Evolutionary conservation across 53 echinoderm and acorn worm genomes (phyloP).

Genomic region (Echinometra lucunter): DNA sequence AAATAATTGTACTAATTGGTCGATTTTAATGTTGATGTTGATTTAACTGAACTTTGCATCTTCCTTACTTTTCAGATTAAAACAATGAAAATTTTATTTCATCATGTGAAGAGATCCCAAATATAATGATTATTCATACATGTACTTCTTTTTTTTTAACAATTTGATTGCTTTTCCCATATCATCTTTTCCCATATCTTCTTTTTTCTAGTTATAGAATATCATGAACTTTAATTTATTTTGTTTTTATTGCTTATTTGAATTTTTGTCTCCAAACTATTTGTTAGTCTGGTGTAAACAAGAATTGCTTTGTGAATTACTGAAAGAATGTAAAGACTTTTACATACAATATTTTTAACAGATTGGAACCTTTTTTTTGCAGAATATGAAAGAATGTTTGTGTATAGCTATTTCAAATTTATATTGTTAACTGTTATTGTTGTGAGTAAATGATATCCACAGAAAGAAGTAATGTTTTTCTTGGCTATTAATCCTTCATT

Average conservation of each 20-base stretch:
- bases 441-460: background rate
- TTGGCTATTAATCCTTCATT: background rate
- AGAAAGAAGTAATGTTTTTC: background rate
- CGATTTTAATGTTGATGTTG: background rate
- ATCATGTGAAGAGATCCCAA: background rate
- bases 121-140: background rate
- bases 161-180: background rate
- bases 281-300: background rate
- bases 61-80: background rate
- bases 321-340: background rate
- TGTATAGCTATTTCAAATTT: background rate
- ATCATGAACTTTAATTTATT: background rate
- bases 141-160: background rate
- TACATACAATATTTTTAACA: background rate
- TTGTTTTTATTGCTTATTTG: background rate
- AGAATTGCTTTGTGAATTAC: slow-evolving; percentile 13
- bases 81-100: background rate
- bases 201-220: background rate
- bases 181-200: background rate
- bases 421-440: background rate
- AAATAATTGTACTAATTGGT: background rate
- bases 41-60: background rate
- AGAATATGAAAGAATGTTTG: background rate
- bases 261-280: background rate
- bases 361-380: background rate